Evolutionary conservation across 2,113 vertebrate genomes (phyloP), one percentile per base, ranked within the genome.

Genomic region (Rhegmatorhina hoffmannsi): DNA sequence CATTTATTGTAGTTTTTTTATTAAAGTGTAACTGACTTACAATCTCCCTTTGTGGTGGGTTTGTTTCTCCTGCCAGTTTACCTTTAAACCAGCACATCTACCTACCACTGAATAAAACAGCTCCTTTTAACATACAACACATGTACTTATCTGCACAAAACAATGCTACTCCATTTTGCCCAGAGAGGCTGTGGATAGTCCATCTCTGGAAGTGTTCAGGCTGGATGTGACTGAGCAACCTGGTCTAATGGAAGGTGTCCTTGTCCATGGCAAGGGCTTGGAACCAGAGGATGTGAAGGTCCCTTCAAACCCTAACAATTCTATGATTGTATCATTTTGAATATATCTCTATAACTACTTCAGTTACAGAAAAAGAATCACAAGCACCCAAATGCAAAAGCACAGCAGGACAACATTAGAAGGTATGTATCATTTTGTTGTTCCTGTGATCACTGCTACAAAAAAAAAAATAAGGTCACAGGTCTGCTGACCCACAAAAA

Each of bases 321-420:
- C 20, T 33, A 43, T 40, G 60, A 20, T 63, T 31, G 26, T 43
- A 6, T 76, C 20, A 34, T 16, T 47, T 79, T 68, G 20, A 79
- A 60, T 6, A 1, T 2, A 3, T 15, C 49, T 49, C 0, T 25
- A 7, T 9, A 49, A 53, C 9, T 49, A 29, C 50, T 8, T 18
- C 11, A 55, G 43, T 24, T 43, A n/a, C 10, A 83, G 47, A 38
- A 72, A 53, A 40, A 29, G 15, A 14, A 55, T n/a, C 52, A 34
- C 7, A 12, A 21, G 28, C 40, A 68, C 10, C 24, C 26, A 34
- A 31, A 33, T 7, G 60, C 38, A 82, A 58, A 68, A 85, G 19
- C 10, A 60, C 17, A n/a, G 49, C 34, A 62, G 25, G 19, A 16
- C 21, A 68, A 33, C 0, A 0, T 20, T 34, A 59, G 4, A 49